These are phyloP conservation scores for Melanitta fusca DNA, from an alignment of 2,797 vertebrate genomes.

Conservation along the genomic window DNA sequence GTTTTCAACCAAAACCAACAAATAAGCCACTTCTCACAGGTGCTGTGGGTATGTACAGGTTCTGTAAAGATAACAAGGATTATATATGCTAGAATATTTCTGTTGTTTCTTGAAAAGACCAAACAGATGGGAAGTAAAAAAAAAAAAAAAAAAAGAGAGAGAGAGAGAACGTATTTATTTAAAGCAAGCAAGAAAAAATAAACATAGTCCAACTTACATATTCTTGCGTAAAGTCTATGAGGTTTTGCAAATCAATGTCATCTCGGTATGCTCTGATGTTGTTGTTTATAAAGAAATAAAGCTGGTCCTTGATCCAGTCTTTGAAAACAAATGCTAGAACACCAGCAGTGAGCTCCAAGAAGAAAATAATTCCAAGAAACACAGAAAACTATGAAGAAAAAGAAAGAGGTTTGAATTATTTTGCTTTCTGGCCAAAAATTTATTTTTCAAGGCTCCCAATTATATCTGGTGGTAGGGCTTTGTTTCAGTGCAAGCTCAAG, in stretches of 20 bases:
- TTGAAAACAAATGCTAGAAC: slow-evolving; percentile 99
- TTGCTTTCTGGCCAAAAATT: neutral
- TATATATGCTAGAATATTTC: neutral
- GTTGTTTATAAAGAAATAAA: slow-evolving; percentile 99
- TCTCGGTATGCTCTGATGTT: slow-evolving; percentile 98
- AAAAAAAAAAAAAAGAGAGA: too few species aligned
- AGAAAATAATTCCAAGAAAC: slow-evolving; percentile 99
- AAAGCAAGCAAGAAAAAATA: slow-evolving; percentile 11
- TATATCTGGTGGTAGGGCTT: neutral
- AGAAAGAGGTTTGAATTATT: neutral
- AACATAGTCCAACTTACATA: slow-evolving; percentile 86
- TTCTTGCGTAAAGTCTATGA: slow-evolving; percentile 99
- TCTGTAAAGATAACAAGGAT: neutral
- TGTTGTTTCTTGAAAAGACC: neutral
- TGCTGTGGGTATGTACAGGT: neutral
- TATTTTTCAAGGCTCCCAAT: neutral
- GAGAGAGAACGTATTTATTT: neutral
- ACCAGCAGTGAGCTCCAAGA: slow-evolving; percentile 97
- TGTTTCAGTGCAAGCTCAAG: slow-evolving; percentile 21
- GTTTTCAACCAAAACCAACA: neutral
- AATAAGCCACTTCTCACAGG: neutral
- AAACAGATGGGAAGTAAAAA: neutral
- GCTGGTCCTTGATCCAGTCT: slow-evolving; percentile 99
- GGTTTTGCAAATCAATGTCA: slow-evolving; percentile 98
- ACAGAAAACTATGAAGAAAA: slow-evolving; percentile 90